Base-by-base conservation (phyloP, 2,797 vertebrate genomes). In the Manis javanica region DNA sequence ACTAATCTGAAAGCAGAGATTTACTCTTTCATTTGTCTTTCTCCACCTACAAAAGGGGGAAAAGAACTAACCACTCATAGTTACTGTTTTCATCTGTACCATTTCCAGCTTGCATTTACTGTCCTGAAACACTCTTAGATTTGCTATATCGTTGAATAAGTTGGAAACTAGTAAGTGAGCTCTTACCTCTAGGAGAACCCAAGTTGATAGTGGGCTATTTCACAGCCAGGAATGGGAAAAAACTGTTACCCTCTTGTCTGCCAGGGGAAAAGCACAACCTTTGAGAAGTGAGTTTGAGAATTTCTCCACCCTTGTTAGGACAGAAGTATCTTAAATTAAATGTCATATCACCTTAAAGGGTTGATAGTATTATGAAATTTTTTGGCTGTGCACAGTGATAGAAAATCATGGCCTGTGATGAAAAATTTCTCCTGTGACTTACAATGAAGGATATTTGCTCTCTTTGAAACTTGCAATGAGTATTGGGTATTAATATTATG, bases 11-110 rank as follows among this genome's bases (percentile, higher is more conserved):
- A 93, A 71, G 79, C 26, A 37, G 81, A 82, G 23, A 86, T 86
- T 74, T 82, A 53, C 78, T 95, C 87, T 78, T 88, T 89, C 82
- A 53, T 94, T 96, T 95, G 95, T 96, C 87, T 92, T 94, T 94
- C 53, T 86, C 83, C 26, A 79, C 49, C 64, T 37, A 31, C 42
- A n/a, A 61, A 74, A 84, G 13, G 49, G 16, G 16, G 16, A 46
- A 24, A 37, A 59, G 12, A 61, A 78, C 39, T 71, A 78, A 69
- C 37, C n/a, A 57, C 75, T 53, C 19, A 77, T 87, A 68, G 53
- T 85, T 95, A 74, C n/a, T 83, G 53, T 78, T 79, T 69, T 93
- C 31, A 69, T 94, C 42, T 93, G 46, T 87, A 53, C 53, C 24
- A 39, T 51, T 81, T 71, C 71, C 64, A 85, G 46, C 34, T 68